Base-by-base conservation (phyloP, 2,113 vertebrate genomes). In the Dryoscopus gambensis region DNA sequence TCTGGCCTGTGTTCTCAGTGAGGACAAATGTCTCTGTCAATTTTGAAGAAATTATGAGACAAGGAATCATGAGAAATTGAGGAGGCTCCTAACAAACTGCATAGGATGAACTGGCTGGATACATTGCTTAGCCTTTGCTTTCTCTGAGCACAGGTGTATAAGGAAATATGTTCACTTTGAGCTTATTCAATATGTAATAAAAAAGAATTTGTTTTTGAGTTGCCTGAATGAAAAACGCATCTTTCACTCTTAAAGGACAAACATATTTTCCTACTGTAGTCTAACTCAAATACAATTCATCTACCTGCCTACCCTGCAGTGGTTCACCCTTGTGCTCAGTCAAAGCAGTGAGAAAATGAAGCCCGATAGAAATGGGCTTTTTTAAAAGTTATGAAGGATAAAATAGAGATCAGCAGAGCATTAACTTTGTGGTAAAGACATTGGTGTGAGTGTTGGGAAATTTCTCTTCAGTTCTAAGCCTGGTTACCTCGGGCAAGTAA, bases 221-320 rank as follows among this genome's bases (percentile, higher is more conserved):
- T 86, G 68, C 68, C 68, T 82, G 80, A 78, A 70, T 89, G 85
- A 86, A 91, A 92, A 93, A 93, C 74, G 39, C 71, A 68, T 88
- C 64, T 93, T 84, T 81, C 75, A 67, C 40, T 88, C 50, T 75
- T 85, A 95, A 93, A 93, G 52, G 75, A 94, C 92, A 92, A 83
- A 84, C 35, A 31, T 90, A 81, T 95, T 96, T 93, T 94, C 89
- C 71, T 90, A 31, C 47, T 42, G n/a, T 39, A 64, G 68, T 33
- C 52, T 52, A 93, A 81, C 79, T 84, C 73, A 90, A 60, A 89
- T 81, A 90, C 57, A 93, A 94, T 93, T 96, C n/a, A 90, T 92
- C 90, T 89, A 24, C 83, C 40, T 92, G 60, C 49, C 69, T 89
- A 35, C 73, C 68, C 64, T 3, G 14, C 18, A 68, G 76, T 88